phyloP scores from a whole-genome alignment of 2,797 vertebrate species.

The Sebastes cheni region DNA sequence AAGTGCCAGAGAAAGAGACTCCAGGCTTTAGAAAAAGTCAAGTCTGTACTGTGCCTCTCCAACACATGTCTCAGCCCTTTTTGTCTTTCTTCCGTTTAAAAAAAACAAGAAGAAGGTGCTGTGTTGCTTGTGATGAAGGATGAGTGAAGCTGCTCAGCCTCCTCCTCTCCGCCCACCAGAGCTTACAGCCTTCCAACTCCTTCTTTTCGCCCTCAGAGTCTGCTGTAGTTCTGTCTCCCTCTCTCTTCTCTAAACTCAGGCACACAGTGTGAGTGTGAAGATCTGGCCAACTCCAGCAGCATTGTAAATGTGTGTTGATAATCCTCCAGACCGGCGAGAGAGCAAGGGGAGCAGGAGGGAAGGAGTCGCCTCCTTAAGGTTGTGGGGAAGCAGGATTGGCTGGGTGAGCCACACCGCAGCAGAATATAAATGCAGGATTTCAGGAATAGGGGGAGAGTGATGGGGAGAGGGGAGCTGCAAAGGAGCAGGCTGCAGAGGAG shows the following conservation, averaged over 20 bases:
- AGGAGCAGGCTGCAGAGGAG: conserved; percentile 16
- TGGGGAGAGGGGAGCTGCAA: conserved; percentile 10
- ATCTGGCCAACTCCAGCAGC: conserved; percentile 53
- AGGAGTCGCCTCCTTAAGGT: conserved; percentile 59
- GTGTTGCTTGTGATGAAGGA: conserved; percentile 65
- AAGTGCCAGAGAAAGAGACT: conserved; percentile 48
- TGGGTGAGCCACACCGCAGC: conserved; percentile 54
- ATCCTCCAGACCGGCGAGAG: conserved; percentile 31
- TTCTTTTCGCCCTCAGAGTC: conserved; percentile 58
- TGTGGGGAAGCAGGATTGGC: conserved; percentile 65
- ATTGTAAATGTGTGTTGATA: conserved; percentile 56
- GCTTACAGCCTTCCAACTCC: conserved; percentile 67
- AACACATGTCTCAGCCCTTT: conserved; percentile 49
- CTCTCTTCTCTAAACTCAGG: conserved; percentile 45
- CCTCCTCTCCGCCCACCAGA: conserved; percentile 74
- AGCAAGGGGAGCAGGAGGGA: conserved; percentile 46
- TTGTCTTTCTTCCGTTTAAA: conserved; percentile 28
- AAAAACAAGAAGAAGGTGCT: conserved; percentile 55
- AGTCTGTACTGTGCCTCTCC: conserved; percentile 45
- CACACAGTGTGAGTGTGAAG: conserved; percentile 63
- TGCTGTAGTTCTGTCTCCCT: conserved; percentile 61
- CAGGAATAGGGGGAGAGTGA: conserved; percentile 17
- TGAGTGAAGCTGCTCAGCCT: conserved; percentile 72
- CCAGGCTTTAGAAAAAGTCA: conserved; percentile 44
- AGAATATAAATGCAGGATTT: conserved; percentile 72